These are phyloP conservation scores for Okamejei kenojei DNA, from an alignment of 2,797 vertebrate genomes.

Conservation along the genomic window DNA sequence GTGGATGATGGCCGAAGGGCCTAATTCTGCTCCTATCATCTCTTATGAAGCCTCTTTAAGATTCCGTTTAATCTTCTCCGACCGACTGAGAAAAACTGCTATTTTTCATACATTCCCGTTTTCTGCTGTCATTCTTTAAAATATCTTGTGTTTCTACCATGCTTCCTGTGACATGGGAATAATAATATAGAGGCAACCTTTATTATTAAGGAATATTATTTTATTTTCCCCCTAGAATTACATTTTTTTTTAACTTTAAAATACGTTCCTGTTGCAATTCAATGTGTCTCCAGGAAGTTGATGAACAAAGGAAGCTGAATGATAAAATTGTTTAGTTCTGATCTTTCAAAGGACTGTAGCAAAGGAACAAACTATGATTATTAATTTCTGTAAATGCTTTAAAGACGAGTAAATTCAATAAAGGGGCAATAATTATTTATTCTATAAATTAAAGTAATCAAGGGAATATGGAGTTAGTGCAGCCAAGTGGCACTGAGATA, in stretches of 20 bases:
- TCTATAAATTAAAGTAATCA: too few relatives aligned
- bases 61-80: background rate
- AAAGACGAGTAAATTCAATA: background rate
- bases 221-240: background rate
- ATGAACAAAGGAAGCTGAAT: background rate
- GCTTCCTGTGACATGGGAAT: background rate
- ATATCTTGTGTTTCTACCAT: background rate
- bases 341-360: background rate
- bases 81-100: background rate
- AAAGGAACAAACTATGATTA: background rate
- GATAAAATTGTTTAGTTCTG: background rate
- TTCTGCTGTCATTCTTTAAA: background rate
- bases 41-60: background rate
- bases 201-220: background rate
- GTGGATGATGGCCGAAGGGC: too few relatives aligned
- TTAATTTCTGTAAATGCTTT: conserved; percentile 3
- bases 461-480: too few relatives aligned
- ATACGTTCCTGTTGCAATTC: background rate
- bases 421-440: too few relatives aligned
- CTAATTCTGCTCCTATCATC: too few relatives aligned
- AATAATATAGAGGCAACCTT: background rate
- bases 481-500: too few relatives aligned
- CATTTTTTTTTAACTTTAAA: background rate
- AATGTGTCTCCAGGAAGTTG: background rate
- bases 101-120: background rate